Conservation (phyloP, 2,113 vertebrate species). For the Pristiophorus japonicus region DNA sequence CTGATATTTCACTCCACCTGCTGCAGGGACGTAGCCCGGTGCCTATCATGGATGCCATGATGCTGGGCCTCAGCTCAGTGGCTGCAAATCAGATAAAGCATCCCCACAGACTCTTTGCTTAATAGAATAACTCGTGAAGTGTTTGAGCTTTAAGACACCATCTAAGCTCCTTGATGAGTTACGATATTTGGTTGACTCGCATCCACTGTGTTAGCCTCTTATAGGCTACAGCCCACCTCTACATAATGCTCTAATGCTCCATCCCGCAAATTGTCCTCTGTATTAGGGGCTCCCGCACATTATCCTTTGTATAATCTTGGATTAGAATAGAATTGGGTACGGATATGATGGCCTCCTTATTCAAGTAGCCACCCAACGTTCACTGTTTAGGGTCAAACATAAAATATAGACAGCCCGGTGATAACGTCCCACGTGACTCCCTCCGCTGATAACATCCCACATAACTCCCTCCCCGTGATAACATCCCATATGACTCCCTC, state of each 20-base stretch:
- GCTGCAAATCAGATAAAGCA: neutral
- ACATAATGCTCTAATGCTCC: neutral
- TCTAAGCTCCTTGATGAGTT: neutral
- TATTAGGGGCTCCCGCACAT: neutral
- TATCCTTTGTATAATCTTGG: neutral
- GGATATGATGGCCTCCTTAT: neutral
- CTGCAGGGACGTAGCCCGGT: neutral
- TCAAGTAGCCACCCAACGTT: neutral
- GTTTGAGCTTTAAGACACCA: neutral
- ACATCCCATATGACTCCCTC: no score
- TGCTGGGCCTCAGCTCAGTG: neutral
- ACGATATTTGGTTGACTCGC: neutral
- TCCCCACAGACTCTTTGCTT: neutral
- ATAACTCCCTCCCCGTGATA: no score
- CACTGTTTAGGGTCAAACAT: neutral
- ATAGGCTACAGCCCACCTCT: neutral
- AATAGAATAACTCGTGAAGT: neutral
- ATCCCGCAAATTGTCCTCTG: neutral
- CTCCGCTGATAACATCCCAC: no score
- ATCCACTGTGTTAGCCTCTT: neutral
- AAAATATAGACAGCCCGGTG: neutral
- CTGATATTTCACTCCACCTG: neutral
- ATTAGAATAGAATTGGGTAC: neutral
- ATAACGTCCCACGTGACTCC: neutral
- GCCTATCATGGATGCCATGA: no score